Evolutionary conservation across 2,888 invertebrate species (phyloP).

Genomic region (Sturmia bella): DNA sequence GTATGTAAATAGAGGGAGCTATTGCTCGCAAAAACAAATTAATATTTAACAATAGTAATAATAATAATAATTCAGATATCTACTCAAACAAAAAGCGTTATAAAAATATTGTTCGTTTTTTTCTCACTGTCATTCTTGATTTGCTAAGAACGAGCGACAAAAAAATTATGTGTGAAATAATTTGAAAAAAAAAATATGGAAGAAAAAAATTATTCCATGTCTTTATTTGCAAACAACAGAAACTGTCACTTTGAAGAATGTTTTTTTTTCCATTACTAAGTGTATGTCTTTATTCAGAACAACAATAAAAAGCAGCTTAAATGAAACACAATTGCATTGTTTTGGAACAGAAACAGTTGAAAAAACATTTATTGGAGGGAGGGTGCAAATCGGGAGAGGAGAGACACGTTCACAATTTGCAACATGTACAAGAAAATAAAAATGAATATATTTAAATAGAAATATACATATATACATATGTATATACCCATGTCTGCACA

Average conservation of each 20-base stretch:
- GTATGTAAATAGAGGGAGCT: too few relatives aligned
- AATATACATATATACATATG: too few relatives aligned
- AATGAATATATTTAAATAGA: too few relatives aligned
- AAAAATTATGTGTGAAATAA: constrained; percentile 39
- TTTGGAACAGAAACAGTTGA: background rate
- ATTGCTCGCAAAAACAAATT: too few relatives aligned
- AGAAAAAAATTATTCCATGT: too few relatives aligned
- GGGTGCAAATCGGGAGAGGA: background rate
- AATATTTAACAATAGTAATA: too few relatives aligned
- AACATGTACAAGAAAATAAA: too few relatives aligned
- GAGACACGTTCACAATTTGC: background rate
- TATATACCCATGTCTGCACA: too few relatives aligned
- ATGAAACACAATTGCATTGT: background rate
- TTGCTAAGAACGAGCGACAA: background rate
- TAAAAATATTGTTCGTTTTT: background rate
- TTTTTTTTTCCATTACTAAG: constrained; percentile 1
- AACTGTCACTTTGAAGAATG: constrained; percentile 24
- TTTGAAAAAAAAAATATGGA: too few relatives aligned
- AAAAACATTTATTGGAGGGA: background rate
- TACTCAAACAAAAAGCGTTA: too few relatives aligned
- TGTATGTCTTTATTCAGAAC: constrained; percentile 28
- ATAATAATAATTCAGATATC: too few relatives aligned
- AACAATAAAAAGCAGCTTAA: constrained; percentile 2
- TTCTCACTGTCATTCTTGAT: background rate
- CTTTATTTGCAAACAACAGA: background rate